Evolutionary conservation across 2,888 invertebrate species (phyloP), one percentile per base, ranked within the genome.

Genomic region (Nesidiocoris tenuis): DNA sequence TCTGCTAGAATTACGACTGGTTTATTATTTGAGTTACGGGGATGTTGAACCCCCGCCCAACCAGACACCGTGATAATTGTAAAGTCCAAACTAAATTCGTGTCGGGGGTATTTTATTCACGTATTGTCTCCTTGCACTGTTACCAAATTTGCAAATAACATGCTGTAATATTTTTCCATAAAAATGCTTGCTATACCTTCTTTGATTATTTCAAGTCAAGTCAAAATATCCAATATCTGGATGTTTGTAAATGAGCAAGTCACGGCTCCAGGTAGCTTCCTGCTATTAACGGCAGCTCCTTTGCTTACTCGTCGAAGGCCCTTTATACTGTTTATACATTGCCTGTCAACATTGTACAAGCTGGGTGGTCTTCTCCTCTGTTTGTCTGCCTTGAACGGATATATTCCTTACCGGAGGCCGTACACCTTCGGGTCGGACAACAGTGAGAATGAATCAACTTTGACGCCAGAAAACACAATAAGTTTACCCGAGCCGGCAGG

Each of bases 311-410:
- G 22, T 56, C 19, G 70, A 70, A 57, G 70, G 54, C 70, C 70
- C 70, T 70, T 70, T 70, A 70, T 70, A 59, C 70, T 70, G 70
- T 70, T 70, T 70, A 70, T 70, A 70, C 70, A 59, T 70, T 59
- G 23, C 57, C 70, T 70, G 70, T 70, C 70, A 70, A 70, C 70
- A 70, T 22, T 70, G 70, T 70, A 59, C 70, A 70, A 56, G 54
- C 57, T 70, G 70, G 70, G 70, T 70, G 70, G 70, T 22, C 70
- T 2, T 19, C 59, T 19, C 3, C n/a, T 70, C 70, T 24, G 25
- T 70, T 22, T 70, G 70, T 70, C 57, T 70, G 57, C 70, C 23
- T 70, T 70, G 70, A 23, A 61, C 70, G 70, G 70, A 70, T 54
- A 70, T 70, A 56, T 70, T 25, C 59, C 18, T 17, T 57, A n/a